A percentile compares a stretch with the other conserved stretches of the same genome.
Evolutionary conservation across 2,888 invertebrate genomes (phyloP).

Genomic region (Hirtodrosophila histrioides): DNA sequence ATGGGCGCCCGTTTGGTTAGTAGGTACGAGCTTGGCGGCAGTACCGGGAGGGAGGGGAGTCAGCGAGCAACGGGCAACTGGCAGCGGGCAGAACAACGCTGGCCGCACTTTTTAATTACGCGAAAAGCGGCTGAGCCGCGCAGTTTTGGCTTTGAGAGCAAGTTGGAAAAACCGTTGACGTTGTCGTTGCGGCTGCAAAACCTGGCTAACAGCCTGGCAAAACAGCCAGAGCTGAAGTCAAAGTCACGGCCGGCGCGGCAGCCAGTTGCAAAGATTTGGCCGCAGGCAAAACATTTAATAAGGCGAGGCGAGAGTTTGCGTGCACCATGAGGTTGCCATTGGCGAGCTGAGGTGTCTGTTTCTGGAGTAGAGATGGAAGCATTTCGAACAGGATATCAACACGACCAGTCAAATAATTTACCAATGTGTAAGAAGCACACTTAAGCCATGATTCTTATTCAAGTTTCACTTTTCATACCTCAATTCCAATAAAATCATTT

Average conservation of each 20-base stretch:
- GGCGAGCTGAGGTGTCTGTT: conserved; percentile 3
- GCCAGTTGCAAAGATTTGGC: conserved; percentile 65
- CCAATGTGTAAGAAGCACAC: too few relatives aligned
- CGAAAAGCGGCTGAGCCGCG: conserved; percentile 79
- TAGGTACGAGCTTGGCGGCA: not conserved
- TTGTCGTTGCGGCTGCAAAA: conserved; percentile 51
- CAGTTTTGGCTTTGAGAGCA: conserved; percentile 72
- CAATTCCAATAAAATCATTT: too few relatives aligned
- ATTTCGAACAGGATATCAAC: too few relatives aligned
- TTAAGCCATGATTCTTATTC: too few relatives aligned
- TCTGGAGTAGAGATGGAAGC: conserved; percentile 1
- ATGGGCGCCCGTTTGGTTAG: conserved; percentile 43
- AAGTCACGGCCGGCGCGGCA: conserved; percentile 54
- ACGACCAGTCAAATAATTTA: too few relatives aligned
- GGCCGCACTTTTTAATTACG: conserved; percentile 79
- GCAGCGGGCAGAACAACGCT: conserved; percentile 18
- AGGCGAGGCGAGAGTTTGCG: conserved; percentile 39
- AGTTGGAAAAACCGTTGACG: conserved; percentile 44
- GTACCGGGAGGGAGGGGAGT: not conserved
- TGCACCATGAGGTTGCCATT: conserved; percentile 5
- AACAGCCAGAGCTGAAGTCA: conserved; percentile 31
- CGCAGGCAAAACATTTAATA: conserved; percentile 71
- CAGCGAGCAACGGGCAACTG: not conserved
- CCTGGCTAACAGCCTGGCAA: conserved; percentile 31
- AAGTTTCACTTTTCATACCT: too few relatives aligned